phyloP scores from a whole-genome alignment of 2,888 invertebrate genomes.

The Dendrolimus houi region DNA sequence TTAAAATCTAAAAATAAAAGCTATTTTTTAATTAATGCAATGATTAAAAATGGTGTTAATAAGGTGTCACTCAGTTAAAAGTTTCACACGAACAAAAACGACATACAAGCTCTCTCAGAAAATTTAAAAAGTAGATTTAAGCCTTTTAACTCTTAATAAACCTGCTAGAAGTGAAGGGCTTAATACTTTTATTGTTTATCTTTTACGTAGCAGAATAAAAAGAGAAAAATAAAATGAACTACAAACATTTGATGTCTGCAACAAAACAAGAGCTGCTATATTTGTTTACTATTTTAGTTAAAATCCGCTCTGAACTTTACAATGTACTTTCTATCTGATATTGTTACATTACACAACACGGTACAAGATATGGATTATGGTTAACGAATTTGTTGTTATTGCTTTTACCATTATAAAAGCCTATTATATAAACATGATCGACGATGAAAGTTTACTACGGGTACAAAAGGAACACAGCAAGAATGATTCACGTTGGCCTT shows the following conservation, averaged over 20 bases:
- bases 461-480: constrained; percentile 8
- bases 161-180: constrained; percentile 12
- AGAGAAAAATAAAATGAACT: background rate
- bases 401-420: constrained; percentile 26
- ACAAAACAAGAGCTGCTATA: constrained; percentile 28
- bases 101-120: too few species aligned
- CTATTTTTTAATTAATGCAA: too few species aligned
- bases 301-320: constrained; percentile 5
- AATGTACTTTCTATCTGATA: constrained; percentile 68
- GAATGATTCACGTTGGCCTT: background rate
- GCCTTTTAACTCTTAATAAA: background rate
- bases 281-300: constrained; percentile 33
- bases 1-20: too few species aligned
- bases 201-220: background rate
- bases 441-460: background rate
- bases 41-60: too few species aligned
- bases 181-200: background rate
- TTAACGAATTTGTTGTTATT: constrained; percentile 30
- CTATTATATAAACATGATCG: constrained; percentile 28
- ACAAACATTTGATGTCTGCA: constrained; percentile 4
- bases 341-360: constrained; percentile 43
- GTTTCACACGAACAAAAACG: too few species aligned
- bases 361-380: constrained; percentile 36
- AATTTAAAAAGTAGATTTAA: too few species aligned
- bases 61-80: too few species aligned